Evolutionary conservation across 2,888 invertebrate species (phyloP), one percentile per base, ranked within the genome.

Genomic region (Druceiella hillmani): DNA sequence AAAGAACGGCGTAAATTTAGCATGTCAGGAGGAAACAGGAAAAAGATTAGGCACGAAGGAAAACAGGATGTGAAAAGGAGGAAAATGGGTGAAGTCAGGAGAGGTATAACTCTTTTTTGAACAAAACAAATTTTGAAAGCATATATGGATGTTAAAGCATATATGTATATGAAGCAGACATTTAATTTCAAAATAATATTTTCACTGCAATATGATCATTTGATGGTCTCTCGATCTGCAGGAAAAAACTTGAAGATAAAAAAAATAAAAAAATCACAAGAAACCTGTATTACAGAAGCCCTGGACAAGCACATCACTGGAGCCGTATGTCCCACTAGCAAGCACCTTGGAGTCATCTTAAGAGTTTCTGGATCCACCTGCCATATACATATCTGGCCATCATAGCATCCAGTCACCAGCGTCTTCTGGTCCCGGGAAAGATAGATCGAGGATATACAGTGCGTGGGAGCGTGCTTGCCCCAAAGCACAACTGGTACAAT

Each of bases 381-480:
- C 98, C 98, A 99, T 33, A 98, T 76, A 58, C 94, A 93, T 52
- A 99, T 90, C 64, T 98, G 98, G 4, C 98, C 99, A 69, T 99
- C 98, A 56, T 95, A 91, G 62, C 95, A 94, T 17, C 97, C 98
- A 2, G 98, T 98, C 30, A 95, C 88, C 30, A 99, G 74, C 6
- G 91, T 92, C 59, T 81, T 85, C 61, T 93, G 89, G 66, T 97
- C 94, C 42, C 86, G 79, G 12, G 95, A 92, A 36, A 97, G 74
- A 57, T 90, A 88, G 41, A 99, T 83, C 40, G 92, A 87, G 0
- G 94, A 94, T 50, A 99, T 89, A 58, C 94, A 94, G 67, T 98
- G 97, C 2, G 95, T 93, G 1, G 98, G 98, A 2, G 98, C 89
- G 56, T 87, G 80, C 53, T 88, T 87, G 17, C 98, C 98, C 99